Conservation (phyloP, 2,797 vertebrate species). For the Limosa lapponica region DNA sequence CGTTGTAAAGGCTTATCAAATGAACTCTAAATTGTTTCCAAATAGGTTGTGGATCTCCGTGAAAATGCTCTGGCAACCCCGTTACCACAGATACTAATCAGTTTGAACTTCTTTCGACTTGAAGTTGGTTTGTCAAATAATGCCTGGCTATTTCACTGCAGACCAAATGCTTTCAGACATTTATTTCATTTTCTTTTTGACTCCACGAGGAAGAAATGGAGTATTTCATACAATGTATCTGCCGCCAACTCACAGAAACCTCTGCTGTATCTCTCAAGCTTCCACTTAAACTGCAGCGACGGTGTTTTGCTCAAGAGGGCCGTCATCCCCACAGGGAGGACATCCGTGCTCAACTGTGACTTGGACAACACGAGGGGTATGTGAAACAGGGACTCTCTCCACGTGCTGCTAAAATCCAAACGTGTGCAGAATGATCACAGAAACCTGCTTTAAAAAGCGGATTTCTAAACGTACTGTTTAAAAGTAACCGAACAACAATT, state of each 20-base stretch:
- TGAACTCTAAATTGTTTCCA: not conserved
- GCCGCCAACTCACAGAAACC: constrained; percentile 63
- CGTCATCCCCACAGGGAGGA: constrained; percentile 67
- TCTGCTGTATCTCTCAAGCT: constrained; percentile 75
- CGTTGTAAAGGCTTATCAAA: not conserved
- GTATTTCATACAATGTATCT: constrained; percentile 76
- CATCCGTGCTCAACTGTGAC: constrained; percentile 61
- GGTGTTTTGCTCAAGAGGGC: constrained; percentile 63
- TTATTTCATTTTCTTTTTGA: constrained; percentile 71
- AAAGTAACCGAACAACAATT: not conserved
- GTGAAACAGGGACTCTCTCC: not conserved
- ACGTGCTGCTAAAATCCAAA: not conserved
- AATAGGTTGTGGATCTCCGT: constrained; percentile 86
- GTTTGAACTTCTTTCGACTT: constrained; percentile 75
- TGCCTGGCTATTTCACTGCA: constrained; percentile 82
- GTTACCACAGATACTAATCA: constrained; percentile 74
- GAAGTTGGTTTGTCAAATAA: constrained; percentile 77
- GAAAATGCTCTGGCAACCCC: constrained; percentile 82
- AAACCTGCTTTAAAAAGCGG: not conserved
- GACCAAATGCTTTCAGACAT: constrained; percentile 70
- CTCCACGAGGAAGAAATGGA: constrained; percentile 69
- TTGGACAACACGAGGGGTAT: not conserved
- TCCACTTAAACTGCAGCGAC: constrained; percentile 72
- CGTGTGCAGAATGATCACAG: not conserved
- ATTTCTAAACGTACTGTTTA: not conserved